Evolutionary conservation across 2,888 invertebrate genomes (phyloP), one percentile per base, ranked within the genome.

Genomic region (Drepana falcataria): DNA sequence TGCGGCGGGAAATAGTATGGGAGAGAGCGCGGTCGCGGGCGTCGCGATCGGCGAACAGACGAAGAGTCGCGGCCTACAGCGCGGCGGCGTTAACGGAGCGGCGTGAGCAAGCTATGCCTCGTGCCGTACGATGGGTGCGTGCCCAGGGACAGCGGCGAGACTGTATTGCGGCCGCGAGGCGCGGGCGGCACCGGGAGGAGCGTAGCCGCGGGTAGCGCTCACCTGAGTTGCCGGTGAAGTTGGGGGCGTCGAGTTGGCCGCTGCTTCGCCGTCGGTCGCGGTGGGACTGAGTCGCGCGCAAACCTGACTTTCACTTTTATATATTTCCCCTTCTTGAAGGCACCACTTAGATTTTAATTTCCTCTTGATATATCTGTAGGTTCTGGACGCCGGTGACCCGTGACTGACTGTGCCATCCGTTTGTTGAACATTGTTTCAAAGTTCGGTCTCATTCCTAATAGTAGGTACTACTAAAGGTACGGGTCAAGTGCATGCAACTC

Each of bases 241-340:
- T 47, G 56, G 55, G 56, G 58, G n/a, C 57, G 61, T 65, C 61
- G 61, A 68, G 59, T 68, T 65, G 71, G 73, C 67, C 74, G 75
- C 67, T 74, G 74, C 71, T 74, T 59, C 72, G 66, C 63, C 66
- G 73, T 76, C 68, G 77, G 75, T 62, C 75, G 79, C 79, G 76
- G 71, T 73, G 71, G 81, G 79, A 89, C 87, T 89, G 89, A 85
- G 69, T 77, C 85, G 81, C 81, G 79, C 84, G 79, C 73, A 65
- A 66, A 70, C 70, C 65, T 60, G 62, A 67, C 87, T 61, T 74
- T 75, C 85, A 74, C 87, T 87, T 87, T 83, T 89, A 89, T 89
- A 88, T 72, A 70, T 65, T 83, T 72, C 85, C 85, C 86, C 84
- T 83, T 67, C 85, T 83, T 71, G 66, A 60, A 72, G 78, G 71